These are phyloP conservation scores for Formicarius rufipectus DNA, from an alignment of 2,113 vertebrate genomes.

Conservation along the genomic window DNA sequence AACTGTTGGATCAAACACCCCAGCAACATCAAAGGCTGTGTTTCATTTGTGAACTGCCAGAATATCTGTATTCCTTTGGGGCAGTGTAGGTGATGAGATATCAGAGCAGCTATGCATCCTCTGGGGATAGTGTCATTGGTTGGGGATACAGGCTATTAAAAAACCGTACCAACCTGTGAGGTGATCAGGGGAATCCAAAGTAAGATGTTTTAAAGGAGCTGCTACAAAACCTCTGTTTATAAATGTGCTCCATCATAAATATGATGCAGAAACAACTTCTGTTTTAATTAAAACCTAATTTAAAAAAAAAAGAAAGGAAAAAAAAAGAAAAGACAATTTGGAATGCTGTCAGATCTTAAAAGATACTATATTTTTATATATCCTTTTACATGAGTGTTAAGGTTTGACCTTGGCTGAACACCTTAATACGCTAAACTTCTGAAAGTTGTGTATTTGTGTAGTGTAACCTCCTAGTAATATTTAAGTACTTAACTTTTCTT, in stretches of 20 bases:
- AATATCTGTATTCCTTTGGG: not conserved
- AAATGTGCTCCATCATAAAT: not conserved
- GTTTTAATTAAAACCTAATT: not conserved
- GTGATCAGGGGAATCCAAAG: not conserved
- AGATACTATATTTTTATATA: not conserved
- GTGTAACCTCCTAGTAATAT: not conserved
- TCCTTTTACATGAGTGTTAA: not conserved
- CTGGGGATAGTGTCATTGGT: not conserved
- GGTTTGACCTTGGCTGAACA: too few relatives aligned
- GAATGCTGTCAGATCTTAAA: not conserved
- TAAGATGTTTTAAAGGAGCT: not conserved
- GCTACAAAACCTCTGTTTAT: not conserved
- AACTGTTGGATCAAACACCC: not conserved
- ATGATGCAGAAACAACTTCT: not conserved
- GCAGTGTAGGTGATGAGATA: not conserved
- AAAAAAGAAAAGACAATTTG: not conserved
- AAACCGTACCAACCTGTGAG: accelerated
- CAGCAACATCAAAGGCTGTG: not conserved
- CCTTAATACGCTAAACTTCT: not conserved
- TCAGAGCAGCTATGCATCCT: not conserved
- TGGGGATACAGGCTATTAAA: not conserved
- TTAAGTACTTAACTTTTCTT: not conserved
- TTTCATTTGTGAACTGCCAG: not conserved
- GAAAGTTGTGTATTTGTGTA: not conserved
- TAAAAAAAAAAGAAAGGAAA: not conserved